phyloP scores from a whole-genome alignment of 2,888 invertebrate species.

The Philopedon plagiatum region DNA sequence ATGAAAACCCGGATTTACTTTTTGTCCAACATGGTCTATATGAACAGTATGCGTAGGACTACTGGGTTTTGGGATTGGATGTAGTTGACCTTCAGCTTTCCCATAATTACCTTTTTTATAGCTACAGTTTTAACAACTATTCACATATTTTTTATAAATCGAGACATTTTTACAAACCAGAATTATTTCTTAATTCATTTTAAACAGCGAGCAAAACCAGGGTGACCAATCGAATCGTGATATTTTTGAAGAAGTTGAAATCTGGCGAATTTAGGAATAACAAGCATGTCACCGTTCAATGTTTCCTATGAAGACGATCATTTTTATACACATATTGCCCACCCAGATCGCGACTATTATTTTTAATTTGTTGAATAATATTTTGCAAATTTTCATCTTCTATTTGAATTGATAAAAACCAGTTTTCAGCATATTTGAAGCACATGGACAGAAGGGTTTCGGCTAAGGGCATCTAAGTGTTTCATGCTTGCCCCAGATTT shows the following conservation, averaged over 20 bases:
- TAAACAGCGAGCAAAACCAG: conserved; percentile 54
- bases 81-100: conserved; percentile 38
- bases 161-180: conserved; percentile 40
- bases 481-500: conserved; percentile 56
- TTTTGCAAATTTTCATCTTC: not conserved
- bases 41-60: conserved; percentile 4
- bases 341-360: not conserved
- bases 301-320: not conserved
- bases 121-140: conserved; percentile 34
- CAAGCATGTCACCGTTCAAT: not conserved
- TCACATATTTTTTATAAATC: conserved; percentile 45
- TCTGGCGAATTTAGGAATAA: conserved; percentile 49
- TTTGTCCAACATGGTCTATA: not conserved
- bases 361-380: not conserved
- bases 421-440: conserved; percentile 2
- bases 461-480: conserved; percentile 58
- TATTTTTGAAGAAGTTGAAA: conserved; percentile 59
- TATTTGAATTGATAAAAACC: conserved; percentile 1
- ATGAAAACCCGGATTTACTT: too few relatives aligned
- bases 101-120: conserved; percentile 36
- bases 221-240: conserved; percentile 62
- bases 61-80: conserved; percentile 28
- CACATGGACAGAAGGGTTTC: conserved; percentile 12
- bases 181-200: conserved; percentile 55
- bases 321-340: not conserved